phyloP scores from a whole-genome alignment of 1,140 invertebrate species.

The Brachionus plicatilis region DNA sequence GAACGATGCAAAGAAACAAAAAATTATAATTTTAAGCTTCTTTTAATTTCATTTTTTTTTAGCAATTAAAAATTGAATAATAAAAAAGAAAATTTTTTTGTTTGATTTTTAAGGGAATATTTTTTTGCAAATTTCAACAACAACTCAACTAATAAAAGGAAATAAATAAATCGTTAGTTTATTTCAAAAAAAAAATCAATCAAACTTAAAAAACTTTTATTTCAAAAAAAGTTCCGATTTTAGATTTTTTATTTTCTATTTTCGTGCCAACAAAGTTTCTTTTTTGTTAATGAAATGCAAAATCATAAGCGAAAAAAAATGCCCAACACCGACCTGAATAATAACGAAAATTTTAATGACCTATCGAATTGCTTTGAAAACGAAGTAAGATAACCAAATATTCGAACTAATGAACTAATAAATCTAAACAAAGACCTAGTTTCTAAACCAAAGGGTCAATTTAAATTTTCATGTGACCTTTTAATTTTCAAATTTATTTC shows the following conservation, averaged over 20 bases:
- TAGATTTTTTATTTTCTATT: neutral
- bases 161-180: neutral
- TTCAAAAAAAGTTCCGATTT: neutral
- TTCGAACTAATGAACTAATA: neutral
- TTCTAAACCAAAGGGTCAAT: neutral
- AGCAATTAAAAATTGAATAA: neutral
- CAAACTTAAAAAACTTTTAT: neutral
- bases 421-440: neutral
- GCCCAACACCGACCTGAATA: neutral
- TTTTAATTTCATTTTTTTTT: neutral
- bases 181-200: neutral
- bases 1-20: neutral
- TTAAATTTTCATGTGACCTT: neutral
- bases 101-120: neutral
- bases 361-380: neutral
- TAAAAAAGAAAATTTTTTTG: neutral
- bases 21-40: neutral
- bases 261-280: neutral
- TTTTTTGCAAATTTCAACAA: neutral
- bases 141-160: neutral
- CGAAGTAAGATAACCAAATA: neutral
- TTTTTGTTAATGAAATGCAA: conserved; percentile 6
- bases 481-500: conserved; percentile 15
- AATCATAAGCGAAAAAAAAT: neutral
- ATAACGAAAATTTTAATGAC: neutral